These are phyloP conservation scores for Adela reaumurella DNA, from an alignment of 2,888 invertebrate species.

Conservation along the genomic window DNA sequence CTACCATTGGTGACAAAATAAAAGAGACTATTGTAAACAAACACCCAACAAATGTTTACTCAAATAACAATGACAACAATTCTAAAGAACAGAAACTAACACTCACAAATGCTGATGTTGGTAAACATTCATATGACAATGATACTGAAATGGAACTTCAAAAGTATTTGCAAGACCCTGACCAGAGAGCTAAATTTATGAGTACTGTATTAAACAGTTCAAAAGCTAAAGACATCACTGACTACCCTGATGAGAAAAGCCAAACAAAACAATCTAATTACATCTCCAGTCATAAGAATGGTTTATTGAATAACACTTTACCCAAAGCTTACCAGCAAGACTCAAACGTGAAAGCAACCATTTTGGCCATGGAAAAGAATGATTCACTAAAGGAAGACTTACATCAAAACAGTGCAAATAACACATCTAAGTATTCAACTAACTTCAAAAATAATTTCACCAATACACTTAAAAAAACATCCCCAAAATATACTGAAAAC, in stretches of 20 bases:
- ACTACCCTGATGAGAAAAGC: background rate
- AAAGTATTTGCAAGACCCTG: background rate
- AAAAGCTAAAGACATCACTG: background rate
- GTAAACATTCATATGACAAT: background rate
- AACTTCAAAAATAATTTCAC: slow-evolving; percentile 25
- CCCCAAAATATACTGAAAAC: background rate
- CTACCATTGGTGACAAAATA: slow-evolving; percentile 10
- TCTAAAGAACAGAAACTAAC: background rate
- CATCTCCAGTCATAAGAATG: background rate
- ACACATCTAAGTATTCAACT: slow-evolving; percentile 21
- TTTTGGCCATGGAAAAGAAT: background rate
- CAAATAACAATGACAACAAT: background rate
- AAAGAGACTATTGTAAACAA: slow-evolving; percentile 12
- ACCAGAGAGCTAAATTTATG: background rate
- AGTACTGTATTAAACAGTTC: background rate
- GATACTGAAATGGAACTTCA: background rate
- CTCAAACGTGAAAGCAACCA: background rate
- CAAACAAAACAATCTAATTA: background rate
- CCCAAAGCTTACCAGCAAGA: background rate
- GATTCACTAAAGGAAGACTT: background rate
- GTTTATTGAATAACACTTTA: background rate
- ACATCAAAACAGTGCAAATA: slow-evolving; percentile 19
- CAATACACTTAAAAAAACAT: background rate
- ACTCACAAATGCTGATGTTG: background rate
- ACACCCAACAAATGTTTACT: background rate